Evolutionary conservation across 2,113 vertebrate species (phyloP).

Genomic region (Ochotona princeps): DNA sequence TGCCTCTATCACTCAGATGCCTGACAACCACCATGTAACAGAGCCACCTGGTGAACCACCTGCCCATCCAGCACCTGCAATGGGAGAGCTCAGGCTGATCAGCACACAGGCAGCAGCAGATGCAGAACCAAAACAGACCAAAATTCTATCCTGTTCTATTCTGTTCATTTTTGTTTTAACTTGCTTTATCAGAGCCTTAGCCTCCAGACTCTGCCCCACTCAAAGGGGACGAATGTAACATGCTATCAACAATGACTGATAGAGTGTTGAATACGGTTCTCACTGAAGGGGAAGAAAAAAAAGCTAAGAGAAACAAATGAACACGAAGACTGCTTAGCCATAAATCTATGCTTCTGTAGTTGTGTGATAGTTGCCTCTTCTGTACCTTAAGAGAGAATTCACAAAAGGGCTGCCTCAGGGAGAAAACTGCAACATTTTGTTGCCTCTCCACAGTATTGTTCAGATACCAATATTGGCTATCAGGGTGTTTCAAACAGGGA

Average conservation of each 20-base stretch:
- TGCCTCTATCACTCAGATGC: constrained; percentile 9
- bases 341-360: background rate
- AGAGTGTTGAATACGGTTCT: background rate
- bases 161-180: background rate
- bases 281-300: background rate
- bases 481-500: background rate
- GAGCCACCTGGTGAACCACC: background rate
- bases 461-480: background rate
- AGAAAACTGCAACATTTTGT: background rate
- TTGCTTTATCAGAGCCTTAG: background rate
- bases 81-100: background rate
- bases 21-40: background rate
- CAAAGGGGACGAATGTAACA: background rate
- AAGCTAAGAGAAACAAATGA: background rate
- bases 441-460: background rate
- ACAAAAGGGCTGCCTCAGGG: background rate
- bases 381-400: background rate
- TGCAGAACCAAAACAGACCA: background rate
- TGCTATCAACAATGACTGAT: background rate
- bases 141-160: background rate
- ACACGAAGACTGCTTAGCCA: background rate
- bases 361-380: too few species aligned
- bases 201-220: background rate
- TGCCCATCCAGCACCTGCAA: background rate
- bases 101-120: background rate